Conservation (phyloP, 2,888 invertebrate genomes). For the Syrista parreyssii region DNA sequence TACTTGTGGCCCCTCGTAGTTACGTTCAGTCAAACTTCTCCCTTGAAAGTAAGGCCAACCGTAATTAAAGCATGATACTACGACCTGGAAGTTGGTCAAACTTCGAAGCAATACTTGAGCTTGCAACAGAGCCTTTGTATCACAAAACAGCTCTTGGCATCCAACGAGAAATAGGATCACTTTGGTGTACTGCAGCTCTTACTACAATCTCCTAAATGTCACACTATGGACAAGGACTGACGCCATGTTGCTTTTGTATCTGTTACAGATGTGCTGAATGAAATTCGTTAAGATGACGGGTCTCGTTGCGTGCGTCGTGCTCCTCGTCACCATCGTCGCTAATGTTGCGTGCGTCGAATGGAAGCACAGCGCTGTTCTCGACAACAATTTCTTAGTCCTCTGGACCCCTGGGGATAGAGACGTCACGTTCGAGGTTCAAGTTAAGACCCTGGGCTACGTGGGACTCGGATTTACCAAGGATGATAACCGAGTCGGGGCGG, state of each 20-base stretch:
- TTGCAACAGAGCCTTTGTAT: neutral
- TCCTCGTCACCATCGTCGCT: slow-evolving; percentile 38
- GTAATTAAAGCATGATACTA: slow-evolving; percentile 19
- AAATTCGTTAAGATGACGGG: slow-evolving; percentile 51
- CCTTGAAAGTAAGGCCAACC: slow-evolving; percentile 7
- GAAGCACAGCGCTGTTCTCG: slow-evolving; percentile 71
- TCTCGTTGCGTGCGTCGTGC: slow-evolving; percentile 45
- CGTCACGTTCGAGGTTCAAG: slow-evolving; percentile 86
- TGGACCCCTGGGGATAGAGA: slow-evolving; percentile 81
- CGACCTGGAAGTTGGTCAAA: slow-evolving; percentile 17
- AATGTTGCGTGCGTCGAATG: slow-evolving; percentile 63
- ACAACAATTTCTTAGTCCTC: slow-evolving; percentile 73
- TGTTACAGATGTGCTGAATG: slow-evolving; percentile 38
- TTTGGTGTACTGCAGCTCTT: neutral
- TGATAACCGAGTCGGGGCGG: slow-evolving; percentile 83
- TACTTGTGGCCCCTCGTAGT: neutral
- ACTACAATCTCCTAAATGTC: neutral
- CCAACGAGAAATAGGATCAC: neutral
- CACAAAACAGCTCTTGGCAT: neutral
- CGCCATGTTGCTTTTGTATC: slow-evolving; percentile 6
- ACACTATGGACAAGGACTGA: slow-evolving; percentile 1
- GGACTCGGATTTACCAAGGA: slow-evolving; percentile 88
- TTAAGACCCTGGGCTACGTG: slow-evolving; percentile 85
- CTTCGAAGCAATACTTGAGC: slow-evolving; percentile 7
- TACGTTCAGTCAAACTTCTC: slow-evolving; percentile 12